Evolutionary conservation across 2,113 vertebrate species (phyloP).

Genomic region (Otis tarda): DNA sequence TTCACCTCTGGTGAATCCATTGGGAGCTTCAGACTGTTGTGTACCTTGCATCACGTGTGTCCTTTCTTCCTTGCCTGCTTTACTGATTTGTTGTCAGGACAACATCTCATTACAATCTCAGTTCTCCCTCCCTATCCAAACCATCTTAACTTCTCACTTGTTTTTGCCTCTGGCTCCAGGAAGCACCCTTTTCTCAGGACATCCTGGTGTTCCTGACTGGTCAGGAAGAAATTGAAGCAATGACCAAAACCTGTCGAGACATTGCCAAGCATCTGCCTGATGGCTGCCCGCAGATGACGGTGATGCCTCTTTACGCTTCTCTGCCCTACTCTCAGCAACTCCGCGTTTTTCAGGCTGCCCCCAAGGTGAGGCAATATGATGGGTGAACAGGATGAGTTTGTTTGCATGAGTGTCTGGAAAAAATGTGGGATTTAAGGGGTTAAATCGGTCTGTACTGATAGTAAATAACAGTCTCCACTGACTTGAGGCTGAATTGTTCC

Average conservation of each 20-base stretch:
- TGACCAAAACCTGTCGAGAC: conserved; percentile 91
- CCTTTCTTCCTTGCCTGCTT: neutral
- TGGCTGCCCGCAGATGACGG: conserved; percentile 80
- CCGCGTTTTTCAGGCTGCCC: conserved; percentile 88
- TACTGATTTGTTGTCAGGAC: neutral
- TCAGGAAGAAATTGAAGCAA: conserved; percentile 96
- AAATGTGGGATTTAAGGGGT: neutral
- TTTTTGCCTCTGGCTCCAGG: conserved; percentile 59
- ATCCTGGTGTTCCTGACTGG: conserved; percentile 97
- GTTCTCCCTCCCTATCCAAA: neutral
- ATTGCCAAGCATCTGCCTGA: conserved; percentile 90
- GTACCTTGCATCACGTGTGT: no score
- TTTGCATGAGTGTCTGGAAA: neutral
- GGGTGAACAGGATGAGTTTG: neutral
- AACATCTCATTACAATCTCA: neutral
- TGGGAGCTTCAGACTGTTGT: neutral
- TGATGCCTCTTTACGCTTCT: conserved; percentile 92
- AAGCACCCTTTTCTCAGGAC: conserved; percentile 87
- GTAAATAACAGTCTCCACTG: neutral
- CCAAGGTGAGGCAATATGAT: conserved; percentile 77
- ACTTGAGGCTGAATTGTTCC: neutral
- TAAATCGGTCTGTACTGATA: neutral
- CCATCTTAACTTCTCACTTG: neutral
- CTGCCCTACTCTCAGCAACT: conserved; percentile 90
- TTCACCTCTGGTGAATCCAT: neutral